Base-by-base conservation (phyloP, 1,140 invertebrate genomes). In the Diuraphis noxia region DNA sequence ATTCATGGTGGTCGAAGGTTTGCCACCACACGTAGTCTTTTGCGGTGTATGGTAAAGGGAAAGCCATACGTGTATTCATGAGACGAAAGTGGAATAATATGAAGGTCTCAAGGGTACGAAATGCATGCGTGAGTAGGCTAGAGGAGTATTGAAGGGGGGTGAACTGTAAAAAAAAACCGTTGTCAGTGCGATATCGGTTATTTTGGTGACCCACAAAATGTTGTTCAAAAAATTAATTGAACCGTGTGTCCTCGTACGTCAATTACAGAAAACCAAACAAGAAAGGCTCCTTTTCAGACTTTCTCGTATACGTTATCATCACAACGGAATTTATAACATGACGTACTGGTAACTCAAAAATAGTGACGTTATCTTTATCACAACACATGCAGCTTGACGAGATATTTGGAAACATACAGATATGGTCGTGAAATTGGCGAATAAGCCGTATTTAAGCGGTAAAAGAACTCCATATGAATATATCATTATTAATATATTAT, bases 71-170 rank as follows among this genome's bases (percentile, higher is more conserved):
- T 46, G 88, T 79, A 90, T 90, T 77, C 88, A 90, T 79, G 88
- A 79, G 63, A 40, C 10, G 63, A 90, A 79, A 90, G 63, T 90
- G 88, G 41, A 90, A 79, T 90, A 90, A 79, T 90, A 46, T 90
- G 40, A 90, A 90, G 63, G 88, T 90, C 88, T 90, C 40, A 46
- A 63, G 63, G 30, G 63, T 90, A 77, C 21, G 63, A 79, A 46
- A 10, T 23, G 63, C 40, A 49, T 38, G 41, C 41, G 23, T 21
- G 40, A 38, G 30, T 25, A 4, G 43, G 21, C 21, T 8, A 4
- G 49, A 17, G n/a, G n/a, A 21, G 34, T 34, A 8, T 43, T 23
- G 17, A 8, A 38, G n/a, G n/a, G n/a, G 36, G 36, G 36, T 87
- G 36, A 13, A 63, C 23, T 56, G 25, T 30, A 40, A 38, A 87